Conservation (phyloP, 2,797 vertebrate species). For the Anguilla anguilla region DNA sequence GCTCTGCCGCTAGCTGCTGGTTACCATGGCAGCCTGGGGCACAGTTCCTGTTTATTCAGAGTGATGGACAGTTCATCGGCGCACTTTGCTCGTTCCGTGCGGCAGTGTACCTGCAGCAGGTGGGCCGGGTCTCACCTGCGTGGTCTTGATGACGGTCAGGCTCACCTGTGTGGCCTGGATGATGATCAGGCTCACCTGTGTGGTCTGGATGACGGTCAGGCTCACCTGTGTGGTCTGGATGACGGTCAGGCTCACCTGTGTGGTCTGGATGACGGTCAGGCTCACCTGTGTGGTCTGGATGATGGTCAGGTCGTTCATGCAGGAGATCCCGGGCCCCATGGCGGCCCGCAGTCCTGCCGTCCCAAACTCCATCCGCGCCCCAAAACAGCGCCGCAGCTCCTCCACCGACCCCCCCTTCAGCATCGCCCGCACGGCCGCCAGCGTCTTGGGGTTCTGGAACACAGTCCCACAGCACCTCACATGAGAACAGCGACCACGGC, state of each 20-base stretch:
- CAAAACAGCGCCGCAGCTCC: slow-evolving; percentile 83
- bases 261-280: no score
- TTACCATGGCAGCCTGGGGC: neutral
- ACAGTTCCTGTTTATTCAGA: neutral
- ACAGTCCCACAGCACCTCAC: neutral
- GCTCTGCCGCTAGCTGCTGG: neutral
- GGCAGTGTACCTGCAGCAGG: no score
- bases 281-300: slow-evolving; percentile 96
- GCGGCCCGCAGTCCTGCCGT: slow-evolving; percentile 91
- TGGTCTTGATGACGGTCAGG: no score
- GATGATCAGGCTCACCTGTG: no score
- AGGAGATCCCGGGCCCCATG: slow-evolving; percentile 90
- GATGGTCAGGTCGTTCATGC: slow-evolving; percentile 95
- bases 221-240: no score
- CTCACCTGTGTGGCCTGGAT: no score
- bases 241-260: no score
- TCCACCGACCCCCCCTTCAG: slow-evolving; percentile 70
- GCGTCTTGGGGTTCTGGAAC: slow-evolving; percentile 87
- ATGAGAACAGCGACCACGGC: neutral
- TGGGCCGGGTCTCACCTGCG: no score
- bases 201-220: no score
- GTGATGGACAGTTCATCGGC: neutral
- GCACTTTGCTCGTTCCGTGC: neutral
- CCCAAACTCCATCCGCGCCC: slow-evolving; percentile 91
- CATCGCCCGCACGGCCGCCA: slow-evolving; percentile 74